Conservation (phyloP, 2,888 invertebrate genomes). For the Drosophila barbarae region DNA sequence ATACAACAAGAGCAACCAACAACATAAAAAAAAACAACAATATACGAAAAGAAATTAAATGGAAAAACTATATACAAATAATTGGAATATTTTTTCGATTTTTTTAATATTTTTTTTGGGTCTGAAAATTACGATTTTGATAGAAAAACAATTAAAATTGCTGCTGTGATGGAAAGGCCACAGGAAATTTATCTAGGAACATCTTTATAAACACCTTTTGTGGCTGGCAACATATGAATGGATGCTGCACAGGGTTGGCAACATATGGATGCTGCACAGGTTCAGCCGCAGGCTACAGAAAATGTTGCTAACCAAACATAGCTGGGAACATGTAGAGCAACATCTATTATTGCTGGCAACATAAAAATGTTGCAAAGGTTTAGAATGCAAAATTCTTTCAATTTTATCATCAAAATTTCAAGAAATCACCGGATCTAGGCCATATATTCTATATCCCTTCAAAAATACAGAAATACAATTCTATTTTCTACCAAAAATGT, state of each 20-base stretch:
- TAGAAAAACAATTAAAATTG: background rate
- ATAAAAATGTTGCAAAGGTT: background rate
- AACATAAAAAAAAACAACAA: conserved; percentile 36
- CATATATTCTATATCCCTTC: background rate
- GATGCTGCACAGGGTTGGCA: background rate
- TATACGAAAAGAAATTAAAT: conserved; percentile 71
- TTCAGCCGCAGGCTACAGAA: background rate
- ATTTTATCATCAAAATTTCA: background rate
- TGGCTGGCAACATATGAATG: background rate
- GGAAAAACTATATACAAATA: conserved; percentile 65
- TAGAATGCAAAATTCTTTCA: background rate
- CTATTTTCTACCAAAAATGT: conserved; percentile 67
- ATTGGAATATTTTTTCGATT: conserved; percentile 8
- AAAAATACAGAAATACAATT: background rate
- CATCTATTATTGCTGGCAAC: background rate
- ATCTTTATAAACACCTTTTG: background rate
- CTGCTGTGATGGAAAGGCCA: rapidly evolving
- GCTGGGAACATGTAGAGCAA: background rate
- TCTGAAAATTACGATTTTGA: background rate
- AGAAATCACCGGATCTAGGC: too few species aligned
- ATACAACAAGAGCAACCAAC: conserved; percentile 43
- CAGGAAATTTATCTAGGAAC: background rate
- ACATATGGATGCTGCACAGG: background rate
- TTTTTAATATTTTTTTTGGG: background rate
- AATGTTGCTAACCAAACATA: background rate